Evolutionary conservation across 1,140 invertebrate genomes (phyloP), one percentile per base, ranked within the genome.

Genomic region (Trissolcus basalis): DNA sequence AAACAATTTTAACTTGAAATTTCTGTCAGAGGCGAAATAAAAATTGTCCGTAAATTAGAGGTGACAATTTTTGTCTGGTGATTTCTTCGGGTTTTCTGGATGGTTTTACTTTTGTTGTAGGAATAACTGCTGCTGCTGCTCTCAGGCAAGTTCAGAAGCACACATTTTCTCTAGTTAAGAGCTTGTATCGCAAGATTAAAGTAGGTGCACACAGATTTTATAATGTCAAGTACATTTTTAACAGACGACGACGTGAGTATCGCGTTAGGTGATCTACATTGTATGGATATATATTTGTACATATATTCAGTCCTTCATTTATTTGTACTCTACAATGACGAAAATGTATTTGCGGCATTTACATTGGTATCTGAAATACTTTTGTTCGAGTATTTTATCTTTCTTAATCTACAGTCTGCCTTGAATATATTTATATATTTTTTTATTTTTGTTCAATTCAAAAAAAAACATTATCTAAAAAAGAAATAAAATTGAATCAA

Each of bases 31-130:
- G 9, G 1, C 9, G 9, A 3, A 39, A n/a, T n/a, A n/a, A n/a
- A n/a, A 39, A 39, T 35, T 45, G 64, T 49, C 49, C 53, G 54
- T 12, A 36, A 49, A 67, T 49, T 61, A 60, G 59, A 54, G 35
- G 65, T 65, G 49, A 45, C 47, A 27, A 27, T 41, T 58, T 78
- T 49, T 41, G 63, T 75, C 71, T 78, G 81, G 83, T 82, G 78
- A 84, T 79, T 67, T 58, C 82, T 72, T 27, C 19, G 19, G 83
- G 84, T 81, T 68, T 78, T 85, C 81, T 85, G 83, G 84, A 86
- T 80, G 79, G 82, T 83, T 86, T 89, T 80, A 53, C 81, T 89
- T 87, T 78, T 88, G 85, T 88, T 89, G 76, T 89, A 89, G 88
- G 87, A 79, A 84, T 86, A 86, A 85, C 85, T 81, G 84, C 86